Evolutionary conservation across 1,140 invertebrate genomes (phyloP), one percentile per base, ranked within the genome.

Genomic region (Oncopodura yosiiana): DNA sequence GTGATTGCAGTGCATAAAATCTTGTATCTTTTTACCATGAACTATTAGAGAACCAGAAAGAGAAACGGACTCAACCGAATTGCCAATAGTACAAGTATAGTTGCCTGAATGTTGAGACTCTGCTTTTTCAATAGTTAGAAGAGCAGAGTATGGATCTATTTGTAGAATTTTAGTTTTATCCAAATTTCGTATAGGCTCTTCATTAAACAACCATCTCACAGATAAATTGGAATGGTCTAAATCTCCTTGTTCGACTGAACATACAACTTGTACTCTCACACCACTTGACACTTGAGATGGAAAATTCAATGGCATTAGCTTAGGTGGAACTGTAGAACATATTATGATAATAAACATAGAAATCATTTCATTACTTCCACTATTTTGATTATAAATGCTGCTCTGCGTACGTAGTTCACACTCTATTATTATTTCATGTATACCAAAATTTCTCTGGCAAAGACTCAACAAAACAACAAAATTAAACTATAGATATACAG

Each of bases 201-300:
- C 71, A 66, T 81, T 74, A 68, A 79, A 77, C 44, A 77, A 71
- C 81, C 81, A 82, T 19, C 70, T 70, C 58, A 82, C 5, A 34
- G 46, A n/a, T 38, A 19, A 27, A 56, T 56, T 56, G 30, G 54
- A 50, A 24, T 56, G 44, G 29, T 56, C 54, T 38, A 56, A 50
- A 66, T 84, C 81, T 26, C 82, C 82, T 64, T 78, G 75, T 65
- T 77, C 78, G 21, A 83, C 78, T 3, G 75, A 77, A 68, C 82
- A 84, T 16, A 80, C 77, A 32, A 83, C 75, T 63, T 75, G 73
- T 14, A 76, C 71, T 50, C 75, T 67, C 26, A 70, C 68, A 8
- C 77, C 76, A 60, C 73, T 73, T 56, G 75, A 71, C 56, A 79
- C 71, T 67, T 77, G 74, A 54, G 66, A 67, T 26, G 77, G 74